phyloP scores from a whole-genome alignment of 2,888 invertebrate genomes.

The Mycalesis mineus region DNA sequence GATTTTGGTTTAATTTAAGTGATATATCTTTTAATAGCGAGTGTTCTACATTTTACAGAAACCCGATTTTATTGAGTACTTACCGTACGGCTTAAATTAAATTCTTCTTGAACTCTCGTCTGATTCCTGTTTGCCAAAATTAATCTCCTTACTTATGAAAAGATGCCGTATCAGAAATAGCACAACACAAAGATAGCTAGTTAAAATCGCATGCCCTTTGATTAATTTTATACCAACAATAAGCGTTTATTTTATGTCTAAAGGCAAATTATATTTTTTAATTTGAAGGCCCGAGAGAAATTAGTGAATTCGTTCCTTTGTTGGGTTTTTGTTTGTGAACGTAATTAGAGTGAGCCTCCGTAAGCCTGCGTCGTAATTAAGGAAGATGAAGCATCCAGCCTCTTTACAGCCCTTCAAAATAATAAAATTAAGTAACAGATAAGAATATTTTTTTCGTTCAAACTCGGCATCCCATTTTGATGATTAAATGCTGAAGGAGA shows the following conservation, averaged over 20 bases:
- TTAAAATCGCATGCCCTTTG: conserved; percentile 29
- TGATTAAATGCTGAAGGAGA: conserved; percentile 6
- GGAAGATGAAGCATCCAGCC: conserved; percentile 55
- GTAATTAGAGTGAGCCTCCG: conserved; percentile 61
- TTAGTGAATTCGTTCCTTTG: conserved; percentile 63
- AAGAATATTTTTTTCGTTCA: conserved; percentile 34
- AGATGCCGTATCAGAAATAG: background rate
- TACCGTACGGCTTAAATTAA: too few species aligned
- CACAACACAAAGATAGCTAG: background rate
- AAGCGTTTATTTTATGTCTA: conserved; percentile 1
- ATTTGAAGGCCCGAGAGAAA: conserved; percentile 56
- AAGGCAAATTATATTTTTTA: conserved; percentile 45
- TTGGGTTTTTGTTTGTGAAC: conserved; percentile 64
- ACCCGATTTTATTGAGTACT: too few species aligned
- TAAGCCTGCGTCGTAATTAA: conserved; percentile 55
- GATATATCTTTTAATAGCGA: too few species aligned
- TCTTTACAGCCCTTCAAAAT: conserved; percentile 56
- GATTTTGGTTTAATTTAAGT: background rate
- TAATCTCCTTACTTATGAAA: background rate
- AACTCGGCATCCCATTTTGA: conserved; percentile 29
- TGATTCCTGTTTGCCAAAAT: too few species aligned
- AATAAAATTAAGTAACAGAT: conserved; percentile 57
- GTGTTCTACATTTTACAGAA: too few species aligned
- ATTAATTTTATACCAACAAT: conserved; percentile 44
- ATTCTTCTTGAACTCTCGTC: too few species aligned